These are phyloP conservation scores for Euclidia mi DNA, from an alignment of 2,888 invertebrate species.

Conservation along the genomic window DNA sequence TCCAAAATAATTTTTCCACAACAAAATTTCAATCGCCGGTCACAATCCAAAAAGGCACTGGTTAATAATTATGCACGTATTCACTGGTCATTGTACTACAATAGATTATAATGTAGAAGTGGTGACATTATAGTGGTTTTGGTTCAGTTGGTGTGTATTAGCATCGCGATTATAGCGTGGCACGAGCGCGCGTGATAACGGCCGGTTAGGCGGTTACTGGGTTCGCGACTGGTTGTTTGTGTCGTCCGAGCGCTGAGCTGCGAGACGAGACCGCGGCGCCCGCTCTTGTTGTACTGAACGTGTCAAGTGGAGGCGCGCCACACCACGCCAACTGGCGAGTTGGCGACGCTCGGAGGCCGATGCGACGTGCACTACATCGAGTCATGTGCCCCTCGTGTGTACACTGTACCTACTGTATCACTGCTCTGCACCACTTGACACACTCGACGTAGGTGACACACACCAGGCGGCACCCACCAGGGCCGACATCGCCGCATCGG, in stretches of 20 bases:
- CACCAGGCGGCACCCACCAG: too few relatives aligned
- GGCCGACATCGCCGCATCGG: not conserved
- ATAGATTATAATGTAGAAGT: constrained; percentile 55
- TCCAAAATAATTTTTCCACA: constrained; percentile 56
- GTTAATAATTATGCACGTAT: constrained; percentile 53
- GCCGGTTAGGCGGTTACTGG: constrained; percentile 39
- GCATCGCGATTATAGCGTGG: constrained; percentile 41
- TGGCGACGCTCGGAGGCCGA: constrained; percentile 10
- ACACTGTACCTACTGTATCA: too few relatives aligned
- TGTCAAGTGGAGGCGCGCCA: constrained; percentile 14
- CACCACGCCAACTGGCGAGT: constrained; percentile 9
- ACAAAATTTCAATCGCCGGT: constrained; percentile 46
- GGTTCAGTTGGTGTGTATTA: constrained; percentile 44
- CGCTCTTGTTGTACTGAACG: constrained; percentile 17
- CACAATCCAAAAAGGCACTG: constrained; percentile 39
- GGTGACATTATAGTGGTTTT: constrained; percentile 63
- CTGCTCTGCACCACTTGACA: not conserved
- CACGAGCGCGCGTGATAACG: constrained; percentile 46
- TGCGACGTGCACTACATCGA: constrained; percentile 6
- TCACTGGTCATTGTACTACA: constrained; percentile 55
- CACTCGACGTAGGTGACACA: not conserved
- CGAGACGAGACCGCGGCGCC: constrained; percentile 12
- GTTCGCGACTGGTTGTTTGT: constrained; percentile 40
- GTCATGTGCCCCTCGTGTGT: not conserved
- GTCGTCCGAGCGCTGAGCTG: too few relatives aligned